Base-by-base conservation (phyloP, 2,888 invertebrate genomes). In the Silvanus unidentatus region DNA sequence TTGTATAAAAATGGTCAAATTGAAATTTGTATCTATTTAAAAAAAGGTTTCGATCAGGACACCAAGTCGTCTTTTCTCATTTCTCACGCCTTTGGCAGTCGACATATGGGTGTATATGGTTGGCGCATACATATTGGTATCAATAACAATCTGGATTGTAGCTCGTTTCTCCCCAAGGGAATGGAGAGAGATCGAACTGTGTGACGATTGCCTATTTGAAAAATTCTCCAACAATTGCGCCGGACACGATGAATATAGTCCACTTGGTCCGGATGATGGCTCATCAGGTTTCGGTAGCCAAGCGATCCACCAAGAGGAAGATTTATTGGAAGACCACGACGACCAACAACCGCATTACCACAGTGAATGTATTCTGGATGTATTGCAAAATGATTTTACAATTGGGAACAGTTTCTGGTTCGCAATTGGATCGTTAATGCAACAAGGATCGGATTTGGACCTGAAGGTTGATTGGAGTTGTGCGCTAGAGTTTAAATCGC, bases 401-500 rank as follows among this genome's bases (percentile, higher is more conserved):
- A 72, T 92, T 49, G 81, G 84, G 58, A 90, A 97, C 75, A 90
- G 92, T 57, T 89, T 97, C 74, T 96, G 95, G 95, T 96, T 96
- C 75, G 89, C 91, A 55, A 91, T 95, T 35, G 96, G 96, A 16
- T 94, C 94, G 16, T 84, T 97, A 62, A 82, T 97, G 78, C 88
- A 95, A 64, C 95, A 95, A 72, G 94, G 92, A 51, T 90, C 90
- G 48, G 91, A 90, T 49, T 75, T 92, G 54, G 91, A 93, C 73
- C 96, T 96, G 39, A 95, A 86, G 88, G 91, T 91, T 22, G 3
- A 5, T 22, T 22, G 8, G 22, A 22, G 22, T 22, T 5, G 8
- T 77, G 8, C 8, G 22, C 8, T 22, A 22, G 22, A 22, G 3
- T 22, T 22, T 22, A 5, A 5, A 8, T 22, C 3, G 8, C 8